A percentile compares a stretch with the other conserved stretches of the same genome.
Evolutionary conservation across 1,140 invertebrate species (phyloP).

Genomic region (Oscheius sp.): DNA sequence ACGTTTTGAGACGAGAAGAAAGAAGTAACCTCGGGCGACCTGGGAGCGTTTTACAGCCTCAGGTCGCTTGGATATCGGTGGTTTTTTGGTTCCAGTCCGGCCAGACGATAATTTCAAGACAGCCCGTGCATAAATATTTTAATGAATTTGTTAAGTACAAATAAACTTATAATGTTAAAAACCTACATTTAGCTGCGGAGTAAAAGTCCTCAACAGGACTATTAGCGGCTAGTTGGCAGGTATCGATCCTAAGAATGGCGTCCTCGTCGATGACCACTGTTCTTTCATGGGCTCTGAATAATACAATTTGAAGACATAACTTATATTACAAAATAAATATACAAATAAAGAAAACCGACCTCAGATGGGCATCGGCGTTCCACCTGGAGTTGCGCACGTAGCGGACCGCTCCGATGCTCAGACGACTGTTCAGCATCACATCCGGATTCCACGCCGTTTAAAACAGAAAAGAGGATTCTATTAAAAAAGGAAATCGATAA

Average conservation of each 20-base stretch:
- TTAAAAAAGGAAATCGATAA: no score
- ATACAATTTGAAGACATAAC: neutral
- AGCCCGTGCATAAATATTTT: neutral
- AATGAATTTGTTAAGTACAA: neutral
- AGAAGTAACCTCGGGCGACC: neutral
- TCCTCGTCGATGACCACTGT: conserved; percentile 40
- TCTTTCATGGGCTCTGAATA: conserved; percentile 44
- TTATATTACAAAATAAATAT: neutral
- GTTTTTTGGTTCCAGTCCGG: neutral
- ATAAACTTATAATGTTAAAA: neutral
- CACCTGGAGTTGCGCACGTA: conserved; percentile 28
- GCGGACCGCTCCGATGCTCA: conserved; percentile 7
- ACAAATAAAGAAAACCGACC: neutral
- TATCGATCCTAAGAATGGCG: conserved; percentile 48
- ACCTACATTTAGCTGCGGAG: conserved; percentile 56
- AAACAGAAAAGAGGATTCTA: no score
- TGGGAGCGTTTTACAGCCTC: neutral
- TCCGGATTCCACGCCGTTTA: no score
- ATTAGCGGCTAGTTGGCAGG: conserved; percentile 56
- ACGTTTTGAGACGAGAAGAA: no score
- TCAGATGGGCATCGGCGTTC: conserved; percentile 37
- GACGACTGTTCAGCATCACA: conserved; percentile 29
- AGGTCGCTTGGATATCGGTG: neutral
- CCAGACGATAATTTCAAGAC: neutral
- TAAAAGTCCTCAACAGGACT: conserved; percentile 58